Evolutionary conservation across 2,888 invertebrate species (phyloP), one percentile per base, ranked within the genome.

Genomic region (Drosophila eohydei): DNA sequence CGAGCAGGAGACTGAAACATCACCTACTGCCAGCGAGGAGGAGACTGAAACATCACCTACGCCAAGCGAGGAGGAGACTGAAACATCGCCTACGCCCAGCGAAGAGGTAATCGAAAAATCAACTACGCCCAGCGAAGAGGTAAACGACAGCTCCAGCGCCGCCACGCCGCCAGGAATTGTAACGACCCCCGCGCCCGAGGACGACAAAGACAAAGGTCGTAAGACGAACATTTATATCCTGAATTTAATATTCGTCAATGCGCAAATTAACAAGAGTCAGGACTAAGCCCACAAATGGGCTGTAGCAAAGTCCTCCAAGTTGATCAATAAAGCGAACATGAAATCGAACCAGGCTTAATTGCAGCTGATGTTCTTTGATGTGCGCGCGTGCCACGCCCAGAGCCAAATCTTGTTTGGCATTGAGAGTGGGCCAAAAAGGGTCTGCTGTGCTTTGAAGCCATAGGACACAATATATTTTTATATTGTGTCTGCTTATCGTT

Each of bases 241-340:
- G 6, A 89, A 84, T 68, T 68, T 89, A 34, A 81, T 87, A 46
- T 68, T 77, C 41, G 56, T 84, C 21, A 83, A 85, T 55, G 72
- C 74, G 3, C 52, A 78, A 68, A 52, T 84, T 16, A 81, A 70
- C 50, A 83, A 70, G 28, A 6, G 32, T 1, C 4, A 8, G 41
- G 28, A 51, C 50, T 54, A 60, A 43, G 2, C 38, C 38, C 16
- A 4, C 30, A 14, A 9, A 4, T 30, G 28, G 44, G 44, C 9
- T 26, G 38, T 16, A 7, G 16, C 12, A 26, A 8, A 26, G 58
- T 21, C 56, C 46, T 44, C 28, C 16, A 43, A 41, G 7, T 32
- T 48, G 11, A 41, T 30, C 36, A 74, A 77, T 74, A 66, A 74
- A 79, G n/a, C 55, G 66, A 32, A 38, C 52, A 28, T 59, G 38